phyloP scores from a whole-genome alignment of 2,888 invertebrate genomes.

The Melanargia galathea region DNA sequence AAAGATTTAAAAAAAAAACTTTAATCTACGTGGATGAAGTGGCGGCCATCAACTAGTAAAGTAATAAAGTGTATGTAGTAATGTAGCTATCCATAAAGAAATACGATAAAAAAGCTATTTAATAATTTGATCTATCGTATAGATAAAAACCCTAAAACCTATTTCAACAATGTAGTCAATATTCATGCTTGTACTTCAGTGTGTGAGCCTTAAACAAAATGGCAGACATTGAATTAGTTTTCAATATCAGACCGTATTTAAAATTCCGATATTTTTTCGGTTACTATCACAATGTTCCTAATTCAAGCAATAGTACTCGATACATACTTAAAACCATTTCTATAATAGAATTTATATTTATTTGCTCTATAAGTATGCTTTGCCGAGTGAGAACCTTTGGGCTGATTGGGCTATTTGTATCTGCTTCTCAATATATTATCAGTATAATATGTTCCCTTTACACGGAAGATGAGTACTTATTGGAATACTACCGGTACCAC shows the following conservation, averaged over 20 bases:
- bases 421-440: neutral
- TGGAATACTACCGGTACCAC: slow-evolving; percentile 12
- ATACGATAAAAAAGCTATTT: neutral
- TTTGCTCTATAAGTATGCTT: neutral
- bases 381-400: neutral
- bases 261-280: slow-evolving; percentile 19
- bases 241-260: slow-evolving; percentile 15
- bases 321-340: neutral
- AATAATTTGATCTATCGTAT: slow-evolving; percentile 1
- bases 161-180: neutral
- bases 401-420: neutral
- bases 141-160: slow-evolving; percentile 3
- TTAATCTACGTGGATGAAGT: too few relatives aligned
- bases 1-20: too few relatives aligned
- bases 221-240: neutral
- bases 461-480: slow-evolving; percentile 19
- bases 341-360: neutral
- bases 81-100: neutral
- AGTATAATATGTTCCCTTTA: slow-evolving; percentile 4
- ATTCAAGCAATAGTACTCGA: neutral
- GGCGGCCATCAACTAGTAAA: too few relatives aligned
- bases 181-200: neutral
- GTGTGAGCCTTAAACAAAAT: neutral
- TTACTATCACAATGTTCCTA: slow-evolving; percentile 6
- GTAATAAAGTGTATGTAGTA: neutral